Percentiles rank a stretch among this genome's conserved stretches.
These are phyloP conservation scores for Poeciliopsis paucimaculata DNA, from an alignment of 2,797 vertebrate species.

Conservation along the genomic window DNA sequence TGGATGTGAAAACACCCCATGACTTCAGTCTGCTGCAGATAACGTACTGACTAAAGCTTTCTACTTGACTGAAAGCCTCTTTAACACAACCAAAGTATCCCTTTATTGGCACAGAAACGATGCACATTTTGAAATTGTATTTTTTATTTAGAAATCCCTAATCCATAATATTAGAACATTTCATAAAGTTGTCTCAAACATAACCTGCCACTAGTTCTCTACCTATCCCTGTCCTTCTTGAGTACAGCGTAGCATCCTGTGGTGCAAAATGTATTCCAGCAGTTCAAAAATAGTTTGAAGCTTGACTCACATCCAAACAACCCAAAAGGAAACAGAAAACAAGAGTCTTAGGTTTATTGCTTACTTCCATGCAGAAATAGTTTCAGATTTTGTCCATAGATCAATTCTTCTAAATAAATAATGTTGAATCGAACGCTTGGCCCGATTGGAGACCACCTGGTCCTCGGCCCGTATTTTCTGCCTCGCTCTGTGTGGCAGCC, in stretches of 20 bases:
- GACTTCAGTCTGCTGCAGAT: not conserved
- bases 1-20: too few species aligned
- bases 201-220: not conserved
- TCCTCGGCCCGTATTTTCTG: conserved; percentile 6
- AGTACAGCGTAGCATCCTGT: not conserved
- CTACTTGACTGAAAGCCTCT: not conserved
- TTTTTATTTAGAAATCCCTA: not conserved
- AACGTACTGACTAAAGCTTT: not conserved
- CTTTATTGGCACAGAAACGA: not conserved
- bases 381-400: not conserved
- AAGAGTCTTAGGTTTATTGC: not conserved
- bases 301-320: not conserved
- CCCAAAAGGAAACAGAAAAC: not conserved
- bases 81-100: not conserved
- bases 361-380: not conserved
- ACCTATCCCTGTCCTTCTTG: not conserved
- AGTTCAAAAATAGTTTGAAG: not conserved
- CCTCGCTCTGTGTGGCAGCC: conserved; percentile 49
- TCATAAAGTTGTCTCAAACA: not conserved
- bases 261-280: not conserved
- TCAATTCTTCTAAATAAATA: not conserved
- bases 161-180: not conserved
- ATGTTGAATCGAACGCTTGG: not conserved
- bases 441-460: not conserved
- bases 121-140: too few species aligned